A percentile compares a stretch with the other conserved stretches of the same genome.
phyloP scores from a whole-genome alignment of 2,797 vertebrate genomes.

The Danio albolineatus region DNA sequence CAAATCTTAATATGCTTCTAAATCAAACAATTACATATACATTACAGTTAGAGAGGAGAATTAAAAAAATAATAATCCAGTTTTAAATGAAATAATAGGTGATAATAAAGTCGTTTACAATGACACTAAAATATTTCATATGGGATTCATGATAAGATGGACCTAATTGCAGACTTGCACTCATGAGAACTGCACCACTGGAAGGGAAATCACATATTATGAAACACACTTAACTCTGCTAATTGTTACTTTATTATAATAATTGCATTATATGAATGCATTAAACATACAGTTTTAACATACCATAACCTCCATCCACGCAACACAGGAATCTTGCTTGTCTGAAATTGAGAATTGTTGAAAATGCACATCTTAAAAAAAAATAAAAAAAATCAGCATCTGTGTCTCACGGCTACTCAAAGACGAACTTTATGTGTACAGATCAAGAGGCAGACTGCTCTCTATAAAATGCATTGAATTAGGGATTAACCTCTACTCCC shows the following conservation, averaged over 20 bases:
- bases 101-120: too few relatives aligned
- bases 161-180: neutral
- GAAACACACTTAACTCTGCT: neutral
- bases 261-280: neutral
- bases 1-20: too few relatives aligned
- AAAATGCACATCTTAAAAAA: slow-evolving; percentile 26
- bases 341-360: neutral
- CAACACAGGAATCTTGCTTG: neutral
- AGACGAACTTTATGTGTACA: slow-evolving; percentile 43
- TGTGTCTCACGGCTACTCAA: slow-evolving; percentile 53
- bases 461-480: slow-evolving; percentile 71
- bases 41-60: too few relatives aligned
- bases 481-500: slow-evolving; percentile 71
- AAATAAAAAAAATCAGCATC: slow-evolving; percentile 37
- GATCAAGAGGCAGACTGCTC: slow-evolving; percentile 55
- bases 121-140: too few relatives aligned
- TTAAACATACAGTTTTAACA: neutral
- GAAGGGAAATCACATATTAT: neutral
- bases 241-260: slow-evolving; percentile 8
- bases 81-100: too few relatives aligned
- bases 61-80: too few relatives aligned
- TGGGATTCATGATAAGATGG: too few relatives aligned
- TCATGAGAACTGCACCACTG: neutral
- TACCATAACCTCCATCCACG: neutral
- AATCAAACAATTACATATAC: too few relatives aligned